phyloP scores from a whole-genome alignment of 1,140 invertebrate genomes.

The Schlechtendalia chinensis region DNA sequence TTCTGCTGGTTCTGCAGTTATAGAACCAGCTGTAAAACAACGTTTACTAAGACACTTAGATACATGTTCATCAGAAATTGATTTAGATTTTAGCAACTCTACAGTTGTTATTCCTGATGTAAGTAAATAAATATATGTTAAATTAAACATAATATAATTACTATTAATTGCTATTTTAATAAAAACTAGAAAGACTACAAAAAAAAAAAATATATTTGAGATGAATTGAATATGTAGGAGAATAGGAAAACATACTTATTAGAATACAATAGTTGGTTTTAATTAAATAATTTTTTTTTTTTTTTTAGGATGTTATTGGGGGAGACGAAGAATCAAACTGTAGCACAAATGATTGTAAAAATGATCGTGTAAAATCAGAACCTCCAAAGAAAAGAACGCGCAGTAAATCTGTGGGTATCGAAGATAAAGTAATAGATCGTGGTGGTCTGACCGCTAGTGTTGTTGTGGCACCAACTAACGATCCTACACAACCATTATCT shows the following conservation, averaged over 20 bases:
- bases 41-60: conserved; percentile 70
- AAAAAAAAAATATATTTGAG: too few relatives aligned
- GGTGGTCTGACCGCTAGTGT: conserved; percentile 42
- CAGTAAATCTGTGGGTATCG: conserved; percentile 36
- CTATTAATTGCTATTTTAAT: too few relatives aligned
- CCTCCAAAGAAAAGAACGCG: conserved; percentile 42
- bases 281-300: too few relatives aligned
- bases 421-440: conserved; percentile 41
- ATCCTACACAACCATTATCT: conserved; percentile 44
- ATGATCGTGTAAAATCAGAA: conserved; percentile 36
- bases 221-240: too few relatives aligned
- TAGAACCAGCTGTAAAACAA: conserved; percentile 68
- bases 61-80: conserved; percentile 69
- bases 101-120: conserved; percentile 46
- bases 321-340: conserved; percentile 48
- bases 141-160: too few relatives aligned
- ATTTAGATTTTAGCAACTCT: conserved; percentile 64
- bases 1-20: conserved; percentile 54
- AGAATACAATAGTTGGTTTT: too few relatives aligned
- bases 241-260: too few relatives aligned
- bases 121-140: conserved; percentile 1
- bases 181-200: too few relatives aligned
- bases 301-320: conserved; percentile 25
- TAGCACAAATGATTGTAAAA: conserved; percentile 35
- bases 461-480: conserved; percentile 35